These are phyloP conservation scores for Autographa gamma DNA, from an alignment of 2,888 invertebrate species.

Conservation along the genomic window DNA sequence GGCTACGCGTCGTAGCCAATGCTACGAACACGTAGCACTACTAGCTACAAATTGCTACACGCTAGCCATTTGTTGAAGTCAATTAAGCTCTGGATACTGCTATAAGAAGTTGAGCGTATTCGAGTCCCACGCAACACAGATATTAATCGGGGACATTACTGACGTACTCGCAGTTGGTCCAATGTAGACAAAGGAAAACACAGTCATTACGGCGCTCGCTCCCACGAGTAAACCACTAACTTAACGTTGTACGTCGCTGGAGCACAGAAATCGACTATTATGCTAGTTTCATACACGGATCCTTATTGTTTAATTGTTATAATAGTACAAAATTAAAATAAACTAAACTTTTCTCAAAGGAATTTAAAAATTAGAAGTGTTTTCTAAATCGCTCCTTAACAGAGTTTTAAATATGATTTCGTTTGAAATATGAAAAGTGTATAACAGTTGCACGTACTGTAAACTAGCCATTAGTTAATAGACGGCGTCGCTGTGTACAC, in stretches of 20 bases:
- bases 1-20: conserved; percentile 26
- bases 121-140: conserved; percentile 60
- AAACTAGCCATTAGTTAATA: conserved; percentile 41
- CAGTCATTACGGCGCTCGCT: conserved; percentile 67
- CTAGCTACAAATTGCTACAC: conserved; percentile 64
- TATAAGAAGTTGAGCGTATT: conserved; percentile 57
- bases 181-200: conserved; percentile 70
- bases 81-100: conserved; percentile 60
- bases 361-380: conserved; percentile 14
- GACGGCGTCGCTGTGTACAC: conserved; percentile 28
- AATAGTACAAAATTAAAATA: conserved; percentile 24
- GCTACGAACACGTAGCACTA: conserved; percentile 58
- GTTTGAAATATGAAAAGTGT: neutral
- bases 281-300: conserved; percentile 47
- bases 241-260: conserved; percentile 62
- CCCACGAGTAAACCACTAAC: conserved; percentile 67
- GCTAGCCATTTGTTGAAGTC: conserved; percentile 62
- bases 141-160: conserved; percentile 72
- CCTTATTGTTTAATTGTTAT: conserved; percentile 49
- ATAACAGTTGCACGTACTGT: neutral
- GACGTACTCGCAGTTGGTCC: conserved; percentile 53
- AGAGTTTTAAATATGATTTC: neutral
- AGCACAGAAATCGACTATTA: conserved; percentile 46
- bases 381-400: conserved; percentile 6
- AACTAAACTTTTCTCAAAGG: neutral